These are phyloP conservation scores for Cheilosia pagana DNA, from an alignment of 2,888 invertebrate genomes.

Conservation along the genomic window DNA sequence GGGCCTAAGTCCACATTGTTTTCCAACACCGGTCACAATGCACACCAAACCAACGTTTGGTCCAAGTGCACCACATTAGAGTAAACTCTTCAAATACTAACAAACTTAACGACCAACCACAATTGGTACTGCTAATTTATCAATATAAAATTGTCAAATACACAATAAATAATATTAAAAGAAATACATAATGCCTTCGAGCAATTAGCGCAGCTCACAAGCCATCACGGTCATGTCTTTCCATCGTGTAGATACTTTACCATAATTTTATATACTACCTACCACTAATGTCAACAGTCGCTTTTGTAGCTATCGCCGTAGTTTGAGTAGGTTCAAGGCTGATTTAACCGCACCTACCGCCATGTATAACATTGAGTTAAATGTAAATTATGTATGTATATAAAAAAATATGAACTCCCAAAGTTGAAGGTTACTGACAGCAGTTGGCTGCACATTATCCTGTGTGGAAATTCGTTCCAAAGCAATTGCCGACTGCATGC, in stretches of 20 bases:
- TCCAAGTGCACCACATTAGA: too few relatives aligned
- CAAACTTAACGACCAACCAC: too few relatives aligned
- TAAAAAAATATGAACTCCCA: conserved; percentile 28
- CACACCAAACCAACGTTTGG: too few relatives aligned
- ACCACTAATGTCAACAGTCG: conserved; percentile 45
- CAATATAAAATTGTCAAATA: not conserved
- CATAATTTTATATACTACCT: conserved; percentile 15
- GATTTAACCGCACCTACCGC: conserved; percentile 40
- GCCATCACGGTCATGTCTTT: not conserved
- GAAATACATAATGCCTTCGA: not conserved
- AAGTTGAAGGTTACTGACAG: conserved; percentile 40
- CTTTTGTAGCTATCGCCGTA: conserved; percentile 4
- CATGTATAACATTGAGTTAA: conserved; percentile 1
- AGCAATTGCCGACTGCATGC: not conserved
- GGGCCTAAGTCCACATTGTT: too few relatives aligned
- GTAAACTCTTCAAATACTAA: too few relatives aligned
- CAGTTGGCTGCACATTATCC: conserved; percentile 24
- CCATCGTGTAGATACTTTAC: conserved; percentile 5
- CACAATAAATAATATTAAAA: not conserved
- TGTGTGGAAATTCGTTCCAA: conserved; percentile 9
- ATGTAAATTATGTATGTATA: not conserved
- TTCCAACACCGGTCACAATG: too few relatives aligned
- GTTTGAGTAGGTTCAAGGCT: conserved; percentile 57
- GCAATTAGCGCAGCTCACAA: not conserved
- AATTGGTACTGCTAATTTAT: not conserved